phyloP scores from a whole-genome alignment of 2,113 vertebrate genomes.

The Thermophis baileyi region DNA sequence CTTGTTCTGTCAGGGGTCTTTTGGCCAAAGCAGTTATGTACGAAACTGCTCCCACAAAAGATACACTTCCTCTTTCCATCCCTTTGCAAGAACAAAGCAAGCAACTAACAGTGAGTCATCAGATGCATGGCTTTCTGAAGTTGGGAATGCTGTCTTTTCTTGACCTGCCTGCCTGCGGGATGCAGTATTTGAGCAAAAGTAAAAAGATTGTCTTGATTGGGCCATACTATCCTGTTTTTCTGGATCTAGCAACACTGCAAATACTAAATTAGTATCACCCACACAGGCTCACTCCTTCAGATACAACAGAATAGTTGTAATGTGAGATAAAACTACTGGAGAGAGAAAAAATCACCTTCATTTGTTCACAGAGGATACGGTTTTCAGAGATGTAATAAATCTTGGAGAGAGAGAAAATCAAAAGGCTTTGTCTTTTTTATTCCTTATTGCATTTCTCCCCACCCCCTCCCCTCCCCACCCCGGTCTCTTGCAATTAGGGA shows the following conservation, averaged over 20 bases:
- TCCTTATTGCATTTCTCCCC: not conserved
- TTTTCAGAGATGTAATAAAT: not conserved
- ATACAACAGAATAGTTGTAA: not conserved
- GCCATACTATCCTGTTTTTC: not conserved
- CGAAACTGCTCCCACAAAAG: not conserved
- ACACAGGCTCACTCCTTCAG: not conserved
- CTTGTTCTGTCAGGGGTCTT: not conserved
- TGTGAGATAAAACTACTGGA: not conserved
- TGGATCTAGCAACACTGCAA: not conserved
- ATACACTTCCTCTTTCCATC: not conserved
- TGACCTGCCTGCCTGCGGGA: not conserved
- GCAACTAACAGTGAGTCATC: not conserved
- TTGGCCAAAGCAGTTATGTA: not conserved
- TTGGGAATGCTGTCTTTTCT: not conserved
- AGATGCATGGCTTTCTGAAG: not conserved
- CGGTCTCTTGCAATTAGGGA: conserved; percentile 34
- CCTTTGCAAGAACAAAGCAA: not conserved
- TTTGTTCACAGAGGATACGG: conserved; percentile 10
- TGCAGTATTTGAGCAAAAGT: not conserved
- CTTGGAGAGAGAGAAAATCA: not conserved
- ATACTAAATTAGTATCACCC: not conserved
- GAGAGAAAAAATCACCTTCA: not conserved
- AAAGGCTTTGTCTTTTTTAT: conserved; percentile 11
- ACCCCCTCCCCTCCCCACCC: fast-evolving
- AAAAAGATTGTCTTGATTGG: not conserved